phyloP scores from a whole-genome alignment of 2,113 vertebrate species.

The Phycodurus eques region DNA sequence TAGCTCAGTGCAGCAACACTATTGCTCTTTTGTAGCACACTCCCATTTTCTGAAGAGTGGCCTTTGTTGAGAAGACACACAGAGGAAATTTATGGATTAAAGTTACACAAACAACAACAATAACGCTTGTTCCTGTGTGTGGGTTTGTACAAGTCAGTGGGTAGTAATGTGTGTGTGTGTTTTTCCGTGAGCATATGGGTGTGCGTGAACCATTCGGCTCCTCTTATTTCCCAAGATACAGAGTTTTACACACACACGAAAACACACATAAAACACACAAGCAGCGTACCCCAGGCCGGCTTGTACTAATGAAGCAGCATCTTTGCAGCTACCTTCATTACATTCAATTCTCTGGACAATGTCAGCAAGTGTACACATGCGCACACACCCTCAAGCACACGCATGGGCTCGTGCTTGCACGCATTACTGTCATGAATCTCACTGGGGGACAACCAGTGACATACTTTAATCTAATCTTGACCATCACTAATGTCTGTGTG shows the following conservation, averaged over 20 bases:
- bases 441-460: neutral
- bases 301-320: conserved; percentile 72
- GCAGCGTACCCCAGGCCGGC: conserved; percentile 49
- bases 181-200: conserved; percentile 23
- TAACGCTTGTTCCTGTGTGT: conserved; percentile 39
- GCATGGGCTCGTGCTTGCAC: neutral
- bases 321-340: conserved; percentile 76
- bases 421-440: neutral
- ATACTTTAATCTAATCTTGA: neutral
- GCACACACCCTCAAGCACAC: neutral
- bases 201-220: conserved; percentile 41
- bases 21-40: neutral
- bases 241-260: conserved; percentile 39
- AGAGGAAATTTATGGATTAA: conserved; percentile 27
- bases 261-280: conserved; percentile 27
- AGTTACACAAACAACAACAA: conserved; percentile 14
- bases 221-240: conserved; percentile 69
- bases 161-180: conserved; percentile 31
- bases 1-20: neutral
- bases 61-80: conserved; percentile 5
- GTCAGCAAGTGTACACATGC: conserved; percentile 69
- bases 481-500: neutral
- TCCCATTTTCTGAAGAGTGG: neutral
- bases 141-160: conserved; percentile 31
- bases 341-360: conserved; percentile 75